These are phyloP conservation scores for Sterrhoptilus dennistouni DNA, from an alignment of 2,113 vertebrate species.

Conservation along the genomic window DNA sequence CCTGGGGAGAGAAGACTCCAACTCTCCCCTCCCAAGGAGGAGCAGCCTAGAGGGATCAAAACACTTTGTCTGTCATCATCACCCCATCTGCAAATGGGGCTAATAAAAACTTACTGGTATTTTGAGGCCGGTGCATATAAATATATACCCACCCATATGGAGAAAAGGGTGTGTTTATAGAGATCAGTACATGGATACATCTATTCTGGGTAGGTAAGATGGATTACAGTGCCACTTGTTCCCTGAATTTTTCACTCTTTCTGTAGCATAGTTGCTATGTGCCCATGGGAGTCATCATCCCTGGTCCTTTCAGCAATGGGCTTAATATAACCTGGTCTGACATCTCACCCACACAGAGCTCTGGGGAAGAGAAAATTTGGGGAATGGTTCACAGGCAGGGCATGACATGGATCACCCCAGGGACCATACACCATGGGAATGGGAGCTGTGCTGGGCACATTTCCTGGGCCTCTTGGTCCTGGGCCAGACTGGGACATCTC, in stretches of 20 bases:
- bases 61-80: not conserved
- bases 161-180: constrained; percentile 12
- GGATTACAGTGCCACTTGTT: not conserved
- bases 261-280: not conserved
- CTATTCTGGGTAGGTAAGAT: not conserved
- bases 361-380: not conserved
- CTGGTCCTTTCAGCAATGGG: not conserved
- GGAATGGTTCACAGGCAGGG: not conserved
- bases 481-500: not conserved
- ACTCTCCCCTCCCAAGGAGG: not conserved
- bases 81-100: not conserved
- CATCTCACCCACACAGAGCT: not conserved
- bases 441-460: accelerated
- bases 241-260: not conserved
- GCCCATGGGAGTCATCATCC: not conserved
- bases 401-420: not conserved
- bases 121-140: not conserved
- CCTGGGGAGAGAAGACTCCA: not conserved
- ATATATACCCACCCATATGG: not conserved
- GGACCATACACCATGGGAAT: not conserved
- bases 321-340: not conserved
- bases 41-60: not conserved
- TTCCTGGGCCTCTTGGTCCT: not conserved
- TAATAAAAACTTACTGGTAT: not conserved
- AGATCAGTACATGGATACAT: not conserved